Evolutionary conservation across 2,797 vertebrate species (phyloP), one percentile per base, ranked within the genome.

Genomic region (Cossypha heuglini): DNA sequence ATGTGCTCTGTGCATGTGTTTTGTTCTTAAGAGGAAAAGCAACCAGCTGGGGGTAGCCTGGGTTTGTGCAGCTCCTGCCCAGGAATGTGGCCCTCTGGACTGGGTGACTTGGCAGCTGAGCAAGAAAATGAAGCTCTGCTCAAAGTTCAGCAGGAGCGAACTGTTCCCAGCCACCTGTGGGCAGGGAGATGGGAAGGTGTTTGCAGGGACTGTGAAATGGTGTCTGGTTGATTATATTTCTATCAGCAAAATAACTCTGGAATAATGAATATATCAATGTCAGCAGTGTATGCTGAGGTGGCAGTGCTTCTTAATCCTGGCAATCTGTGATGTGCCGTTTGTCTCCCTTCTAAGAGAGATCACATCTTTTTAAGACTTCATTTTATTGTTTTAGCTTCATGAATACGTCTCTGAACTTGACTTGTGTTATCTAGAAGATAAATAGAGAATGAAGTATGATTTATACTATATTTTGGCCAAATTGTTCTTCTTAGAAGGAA

Each of bases 401-500:
- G 7, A 61, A 25, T 68, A 6, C 67, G 31, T 87, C 90, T 95
- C 76, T 67, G 64, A 92, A 66, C 35, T 68, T 81, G 64, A 35
- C 72, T 79, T 25, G 10, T n/a, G 52, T 83, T 92, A 93, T 76
- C 58, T 81, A 46, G 78, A 87, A 94, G 95, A 92, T 68, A 92
- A 97, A 93, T 85, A 75, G 67, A 86, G 85, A 91, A 76, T 2
- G 4, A 94, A 88, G 37, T 87, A 83, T 97, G 95, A 97, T 96
- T 96, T 94, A 96, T 96, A 77, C 75, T 57, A 73, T 59, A 57
- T 76, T 96, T 93, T 90, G 86, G 58, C 49, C 73, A 90, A 94
- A 92, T 91, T 91, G 90, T 89, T 94, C 85, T 84, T 97, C 94
- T 82, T 96, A 96, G 95, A 86, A 78, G 76, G 64, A 91, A 95